Base-by-base conservation (phyloP, 2,888 invertebrate species). In the Neoscelio sp. region DNA sequence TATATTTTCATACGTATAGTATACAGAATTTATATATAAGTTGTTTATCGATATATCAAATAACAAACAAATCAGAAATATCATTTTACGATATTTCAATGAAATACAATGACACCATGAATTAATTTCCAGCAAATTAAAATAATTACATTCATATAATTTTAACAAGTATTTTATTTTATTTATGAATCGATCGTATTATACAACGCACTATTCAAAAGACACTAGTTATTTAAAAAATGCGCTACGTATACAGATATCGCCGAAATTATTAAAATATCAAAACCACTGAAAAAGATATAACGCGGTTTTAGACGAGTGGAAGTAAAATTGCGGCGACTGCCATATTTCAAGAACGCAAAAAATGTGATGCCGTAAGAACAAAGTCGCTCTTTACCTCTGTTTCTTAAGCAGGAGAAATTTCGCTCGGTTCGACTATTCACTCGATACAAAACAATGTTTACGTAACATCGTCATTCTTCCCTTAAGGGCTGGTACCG, bases 391-490 rank as follows among this genome's bases (percentile, higher is more conserved):
- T 46, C 26, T 73, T 64, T 62, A 10, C 6, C 40, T 62, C 4
- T 7, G 12, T 48, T 64, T 64, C 28, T 56, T 28, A 40, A 38
- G 64, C 38, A 28, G 48, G 23, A 50, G 30, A 62, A 68, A 54
- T 62, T 38, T 60, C 8, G 12, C 54, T 48, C 20, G 15, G 65
- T 58, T 71, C 44, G 44, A 65, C 52, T 65, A 50, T 54, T 67
- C 54, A 65, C 30, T 67, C 52, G 46, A 60, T 67, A 54, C 65
- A 20, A 54, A 78, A 67, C 60, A 78, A 71, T 77, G 65, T 71
- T 54, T 65, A 17, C 54, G 60, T 46, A 60, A 62, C 42, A 12
- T 23, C 65, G 78, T 77, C 44, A 65, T 54, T 78, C 60, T 62
- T 68, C 54, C 42, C 64, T 58, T 60, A 67, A 71, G 44, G 64